Conservation (phyloP, 2,113 vertebrate species). For the Ammodytes dubius region DNA sequence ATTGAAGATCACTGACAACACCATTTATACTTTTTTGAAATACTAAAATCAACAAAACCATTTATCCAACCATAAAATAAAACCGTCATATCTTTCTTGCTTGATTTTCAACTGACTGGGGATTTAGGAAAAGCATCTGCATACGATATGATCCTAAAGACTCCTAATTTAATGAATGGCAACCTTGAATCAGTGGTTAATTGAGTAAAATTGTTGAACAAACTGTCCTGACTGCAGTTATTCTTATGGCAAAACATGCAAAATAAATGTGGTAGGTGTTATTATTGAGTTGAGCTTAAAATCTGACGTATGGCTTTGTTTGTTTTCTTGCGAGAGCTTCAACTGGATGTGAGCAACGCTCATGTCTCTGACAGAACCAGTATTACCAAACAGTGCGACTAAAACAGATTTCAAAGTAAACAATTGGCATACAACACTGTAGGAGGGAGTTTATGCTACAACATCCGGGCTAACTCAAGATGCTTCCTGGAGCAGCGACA, state of each 20-base stretch:
- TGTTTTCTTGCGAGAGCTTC: background rate
- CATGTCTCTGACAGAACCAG: conserved; percentile 15
- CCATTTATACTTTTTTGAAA: background rate
- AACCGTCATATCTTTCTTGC: background rate
- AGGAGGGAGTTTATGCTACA: conserved; percentile 9
- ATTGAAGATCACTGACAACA: background rate
- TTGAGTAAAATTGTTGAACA: background rate
- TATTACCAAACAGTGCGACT: background rate
- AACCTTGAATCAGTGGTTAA: conserved; percentile 1
- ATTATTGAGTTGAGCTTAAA: background rate
- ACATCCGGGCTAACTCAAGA: background rate
- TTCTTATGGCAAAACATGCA: conserved; percentile 19
- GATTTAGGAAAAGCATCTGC: background rate
- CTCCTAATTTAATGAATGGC: conserved; percentile 26
- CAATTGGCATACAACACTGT: conserved; percentile 36
- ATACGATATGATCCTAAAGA: background rate
- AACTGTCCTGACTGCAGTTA: background rate
- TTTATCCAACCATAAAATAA: conserved; percentile 11
- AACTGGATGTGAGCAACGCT: background rate
- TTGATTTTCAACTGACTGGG: conserved; percentile 2
- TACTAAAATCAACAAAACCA: conserved; percentile 2
- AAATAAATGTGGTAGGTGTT: background rate
- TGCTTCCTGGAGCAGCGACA: conserved; percentile 15
- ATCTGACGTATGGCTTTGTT: conserved; percentile 31
- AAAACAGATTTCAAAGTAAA: conserved; percentile 39